phyloP scores from a whole-genome alignment of 2,888 invertebrate genomes.

The Dorcus parallelipipedus region DNA sequence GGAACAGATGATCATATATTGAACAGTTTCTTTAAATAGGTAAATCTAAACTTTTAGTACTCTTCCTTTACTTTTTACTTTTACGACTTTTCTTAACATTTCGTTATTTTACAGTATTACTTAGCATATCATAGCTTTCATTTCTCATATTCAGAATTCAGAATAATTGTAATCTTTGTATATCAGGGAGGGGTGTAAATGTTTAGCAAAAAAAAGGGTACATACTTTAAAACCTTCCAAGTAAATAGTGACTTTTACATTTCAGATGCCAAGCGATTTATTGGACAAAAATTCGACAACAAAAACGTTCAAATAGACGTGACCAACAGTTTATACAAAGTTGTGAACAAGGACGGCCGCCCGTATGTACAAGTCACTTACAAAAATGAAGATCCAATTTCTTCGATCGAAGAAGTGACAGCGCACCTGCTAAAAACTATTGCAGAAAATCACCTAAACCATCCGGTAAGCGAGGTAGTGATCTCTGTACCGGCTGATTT shows the following conservation, averaged over 20 bases:
- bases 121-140: too few species aligned
- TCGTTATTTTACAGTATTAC: too few species aligned
- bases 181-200: too few species aligned
- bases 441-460: conserved; percentile 19
- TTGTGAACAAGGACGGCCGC: conserved; percentile 20
- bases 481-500: conserved; percentile 36
- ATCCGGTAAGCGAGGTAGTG: conserved; percentile 24
- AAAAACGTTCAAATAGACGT: conserved; percentile 26
- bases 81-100: too few species aligned
- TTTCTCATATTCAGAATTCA: too few species aligned
- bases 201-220: too few species aligned
- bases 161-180: too few species aligned
- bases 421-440: conserved; percentile 21
- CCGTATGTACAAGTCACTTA: conserved; percentile 20
- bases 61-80: too few species aligned
- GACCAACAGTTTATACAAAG: conserved; percentile 24
- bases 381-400: conserved; percentile 12
- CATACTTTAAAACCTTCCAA: not conserved
- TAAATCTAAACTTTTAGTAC: too few species aligned
- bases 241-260: conserved; percentile 3
- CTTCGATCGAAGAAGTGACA: conserved; percentile 26
- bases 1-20: too few species aligned
- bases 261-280: conserved; percentile 32
- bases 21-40: too few species aligned
- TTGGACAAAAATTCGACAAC: conserved; percentile 29